Evolutionary conservation across 2,113 vertebrate species (phyloP).

Genomic region (Nothobranchius kuhntae): DNA sequence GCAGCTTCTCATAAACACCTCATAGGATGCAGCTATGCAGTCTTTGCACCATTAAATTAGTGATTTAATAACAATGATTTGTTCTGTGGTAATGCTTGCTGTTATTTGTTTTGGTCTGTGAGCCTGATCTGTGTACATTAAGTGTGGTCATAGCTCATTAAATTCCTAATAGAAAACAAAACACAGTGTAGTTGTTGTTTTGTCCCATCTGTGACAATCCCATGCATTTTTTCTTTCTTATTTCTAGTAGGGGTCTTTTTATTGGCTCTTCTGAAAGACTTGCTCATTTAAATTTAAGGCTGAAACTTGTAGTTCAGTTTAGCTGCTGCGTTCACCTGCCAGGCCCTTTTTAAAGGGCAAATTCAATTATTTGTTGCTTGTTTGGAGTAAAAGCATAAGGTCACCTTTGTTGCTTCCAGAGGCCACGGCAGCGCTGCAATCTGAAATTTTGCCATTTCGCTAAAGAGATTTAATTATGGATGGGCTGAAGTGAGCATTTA

Average conservation of each 20-base stretch:
- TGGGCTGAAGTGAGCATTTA: constrained; percentile 70
- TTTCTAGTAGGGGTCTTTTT: constrained; percentile 6
- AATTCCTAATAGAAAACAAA: constrained; percentile 45
- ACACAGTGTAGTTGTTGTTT: constrained; percentile 32
- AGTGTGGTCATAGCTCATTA: constrained; percentile 50
- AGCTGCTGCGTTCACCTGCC: constrained; percentile 37
- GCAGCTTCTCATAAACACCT: neutral
- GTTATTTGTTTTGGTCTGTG: constrained; percentile 41
- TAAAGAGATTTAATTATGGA: constrained; percentile 73
- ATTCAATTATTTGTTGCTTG: constrained; percentile 56
- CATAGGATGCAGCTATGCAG: constrained; percentile 15
- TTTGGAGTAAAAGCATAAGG: constrained; percentile 64
- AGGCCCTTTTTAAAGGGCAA: constrained; percentile 54
- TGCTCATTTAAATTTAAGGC: constrained; percentile 6
- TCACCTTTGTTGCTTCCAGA: constrained; percentile 66
- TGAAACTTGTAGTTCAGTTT: constrained; percentile 25
- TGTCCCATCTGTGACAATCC: constrained; percentile 13
- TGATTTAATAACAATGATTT: constrained; percentile 50
- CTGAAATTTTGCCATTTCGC: constrained; percentile 63
- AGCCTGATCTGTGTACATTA: constrained; percentile 41
- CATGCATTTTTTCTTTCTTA: neutral
- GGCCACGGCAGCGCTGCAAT: constrained; percentile 43
- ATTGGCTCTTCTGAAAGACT: constrained; percentile 8
- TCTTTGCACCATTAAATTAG: constrained; percentile 43
- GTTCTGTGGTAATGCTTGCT: constrained; percentile 35